Base-by-base conservation (phyloP, 1,140 invertebrate species). In the Macrostomum lignano region DNA sequence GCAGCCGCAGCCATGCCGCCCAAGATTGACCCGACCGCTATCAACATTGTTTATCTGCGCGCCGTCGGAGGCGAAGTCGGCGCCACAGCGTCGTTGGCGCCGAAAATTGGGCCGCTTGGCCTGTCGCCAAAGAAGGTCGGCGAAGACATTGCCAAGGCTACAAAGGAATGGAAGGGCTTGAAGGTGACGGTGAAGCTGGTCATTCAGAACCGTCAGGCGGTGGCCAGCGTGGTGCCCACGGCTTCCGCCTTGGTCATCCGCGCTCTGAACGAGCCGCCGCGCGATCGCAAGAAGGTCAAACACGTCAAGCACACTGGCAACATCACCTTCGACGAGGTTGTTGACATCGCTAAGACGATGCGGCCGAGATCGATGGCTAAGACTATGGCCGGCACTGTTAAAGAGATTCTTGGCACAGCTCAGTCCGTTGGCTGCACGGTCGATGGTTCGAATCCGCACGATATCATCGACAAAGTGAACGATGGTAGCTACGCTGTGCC, bases 61-160 rank as follows among this genome's bases (percentile, higher is more conserved):
- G 93, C 81, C 61, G 82, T 96, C 41, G 91, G 91, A 50, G 88
- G 91, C 54, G 91, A 98, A 73, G 79, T 96, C 37, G 86, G 88
- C 54, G 86, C 88, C 33, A 96, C 88, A 41, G 91, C 91, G 35
- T 82, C 86, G 10, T 65, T 98, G 47, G 91, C 88, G 47, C 91
- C 88, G 25, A 98, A 98, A 68, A 93, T 96, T 49, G 86, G 86
- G 72, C 86, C 88, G 20, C 67, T 96, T 38, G 88, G 86, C 73
- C 64, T 96, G 65, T 86, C 86, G 25, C 91, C 91, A 20, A 98
- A 98, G 63, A 98, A 98, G 68, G 73, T 98, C 49, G 91, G 88
- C 67, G 91, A 98, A 66, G 91, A 98, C 58, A 98, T 98, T 51
- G 82, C 86, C 35, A 98, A 98, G 59, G 79, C 82, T 1, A 96